phyloP scores from a whole-genome alignment of 2,888 invertebrate species.

The Philhelius pedissequus region DNA sequence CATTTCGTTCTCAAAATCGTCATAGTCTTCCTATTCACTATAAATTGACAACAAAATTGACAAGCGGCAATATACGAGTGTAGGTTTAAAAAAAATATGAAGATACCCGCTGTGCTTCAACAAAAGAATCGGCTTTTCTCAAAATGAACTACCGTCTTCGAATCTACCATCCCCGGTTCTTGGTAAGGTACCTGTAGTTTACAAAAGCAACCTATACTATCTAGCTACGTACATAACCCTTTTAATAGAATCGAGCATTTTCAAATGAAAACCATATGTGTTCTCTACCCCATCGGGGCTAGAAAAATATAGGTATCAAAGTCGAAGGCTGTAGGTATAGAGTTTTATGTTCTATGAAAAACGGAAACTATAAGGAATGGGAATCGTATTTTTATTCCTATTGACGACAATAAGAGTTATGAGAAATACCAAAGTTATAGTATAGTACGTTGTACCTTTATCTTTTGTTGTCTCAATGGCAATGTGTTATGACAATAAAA shows the following conservation, averaged over 20 bases:
- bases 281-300: not conserved
- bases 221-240: not conserved
- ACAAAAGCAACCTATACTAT: not conserved
- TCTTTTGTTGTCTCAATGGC: constrained; percentile 60
- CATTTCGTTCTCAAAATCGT: not conserved
- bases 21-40: not conserved
- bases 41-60: not conserved
- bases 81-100: no score
- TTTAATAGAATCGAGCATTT: constrained; percentile 14
- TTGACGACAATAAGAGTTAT: constrained; percentile 41
- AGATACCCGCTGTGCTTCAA: not conserved
- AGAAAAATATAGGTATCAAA: no score
- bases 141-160: not conserved
- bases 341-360: not conserved
- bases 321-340: not conserved
- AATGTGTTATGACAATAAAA: constrained; percentile 55
- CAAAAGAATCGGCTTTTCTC: not conserved
- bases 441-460: not conserved
- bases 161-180: no score
- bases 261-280: constrained; percentile 5
- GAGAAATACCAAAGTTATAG: constrained; percentile 36
- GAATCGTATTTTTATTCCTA: constrained; percentile 36
- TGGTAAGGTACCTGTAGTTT: not conserved
- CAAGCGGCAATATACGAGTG: no score
- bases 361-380: constrained; percentile 20